These are phyloP conservation scores for Caenorhabditis virilis DNA, from an alignment of 2,888 invertebrate species.

Conservation along the genomic window DNA sequence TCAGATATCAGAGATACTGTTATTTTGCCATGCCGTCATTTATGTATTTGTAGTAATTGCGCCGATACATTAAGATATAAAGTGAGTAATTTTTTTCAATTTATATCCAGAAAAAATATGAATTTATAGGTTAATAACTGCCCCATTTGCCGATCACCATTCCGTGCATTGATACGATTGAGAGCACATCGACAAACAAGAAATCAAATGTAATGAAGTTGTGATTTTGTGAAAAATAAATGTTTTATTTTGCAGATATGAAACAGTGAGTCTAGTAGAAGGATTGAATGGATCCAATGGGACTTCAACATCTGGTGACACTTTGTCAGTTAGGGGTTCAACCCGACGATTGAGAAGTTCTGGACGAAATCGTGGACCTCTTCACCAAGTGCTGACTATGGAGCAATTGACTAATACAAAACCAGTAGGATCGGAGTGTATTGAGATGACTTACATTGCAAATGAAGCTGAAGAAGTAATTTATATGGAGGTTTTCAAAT, in stretches of 20 bases:
- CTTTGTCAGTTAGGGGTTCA: neutral
- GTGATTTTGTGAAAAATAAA: slow-evolving; percentile 3
- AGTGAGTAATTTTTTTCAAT: slow-evolving; percentile 27
- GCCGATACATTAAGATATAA: slow-evolving; percentile 94
- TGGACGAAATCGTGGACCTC: slow-evolving; percentile 9
- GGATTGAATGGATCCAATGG: slow-evolving; percentile 58
- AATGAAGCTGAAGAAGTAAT: slow-evolving; percentile 4
- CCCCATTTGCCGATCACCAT: slow-evolving; percentile 97
- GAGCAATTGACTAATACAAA: slow-evolving; percentile 20
- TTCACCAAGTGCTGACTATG: slow-evolving; percentile 27
- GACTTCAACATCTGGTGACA: neutral
- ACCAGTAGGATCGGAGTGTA: slow-evolving; percentile 13
- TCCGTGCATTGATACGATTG: slow-evolving; percentile 92
- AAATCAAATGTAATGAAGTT: slow-evolving; percentile 30
- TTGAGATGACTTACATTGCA: slow-evolving; percentile 33
- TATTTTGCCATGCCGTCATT: slow-evolving; percentile 92
- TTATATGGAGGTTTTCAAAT: slow-evolving; percentile 8
- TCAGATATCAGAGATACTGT: slow-evolving; percentile 90
- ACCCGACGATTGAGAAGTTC: slow-evolving; percentile 4
- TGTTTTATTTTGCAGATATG: slow-evolving; percentile 45
- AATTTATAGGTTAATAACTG: slow-evolving; percentile 84
- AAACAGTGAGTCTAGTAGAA: slow-evolving; percentile 62
- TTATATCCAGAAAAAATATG: neutral
- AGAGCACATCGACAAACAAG: slow-evolving; percentile 74
- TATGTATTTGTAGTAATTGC: slow-evolving; percentile 94